Evolutionary conservation across 1,140 invertebrate species (phyloP).

Genomic region (Carposina sasakii): DNA sequence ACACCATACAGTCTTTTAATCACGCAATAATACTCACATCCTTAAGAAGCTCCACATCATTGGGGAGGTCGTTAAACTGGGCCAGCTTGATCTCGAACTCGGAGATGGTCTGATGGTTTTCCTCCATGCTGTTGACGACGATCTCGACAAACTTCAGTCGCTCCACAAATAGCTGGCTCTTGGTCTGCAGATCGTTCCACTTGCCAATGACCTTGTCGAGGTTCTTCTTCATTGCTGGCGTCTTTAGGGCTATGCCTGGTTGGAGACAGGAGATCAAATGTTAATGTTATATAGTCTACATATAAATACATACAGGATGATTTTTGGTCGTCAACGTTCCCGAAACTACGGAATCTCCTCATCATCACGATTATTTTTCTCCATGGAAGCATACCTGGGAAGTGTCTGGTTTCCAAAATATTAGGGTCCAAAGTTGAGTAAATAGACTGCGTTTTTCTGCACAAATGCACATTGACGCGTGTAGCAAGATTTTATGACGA

Average conservation of each 20-base stretch:
- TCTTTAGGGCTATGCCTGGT: constrained; percentile 84
- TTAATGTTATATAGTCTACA: neutral
- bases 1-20: no score
- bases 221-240: constrained; percentile 91
- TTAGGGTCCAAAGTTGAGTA: no score
- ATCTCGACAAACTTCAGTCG: constrained; percentile 92
- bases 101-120: constrained; percentile 89
- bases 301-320: neutral
- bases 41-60: constrained; percentile 66
- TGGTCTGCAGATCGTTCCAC: constrained; percentile 92
- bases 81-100: constrained; percentile 92
- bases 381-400: no score
- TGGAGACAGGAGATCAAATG: neutral
- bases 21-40: constrained; percentile 62
- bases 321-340: no score
- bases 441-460: no score
- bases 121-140: constrained; percentile 90
- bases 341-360: no score
- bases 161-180: constrained; percentile 91
- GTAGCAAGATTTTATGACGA: no score
- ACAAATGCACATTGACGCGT: no score
- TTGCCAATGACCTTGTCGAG: constrained; percentile 90
- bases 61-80: constrained; percentile 66
- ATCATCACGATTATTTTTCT: no score
- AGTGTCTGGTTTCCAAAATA: no score